Evolutionary conservation across 2,797 vertebrate species (phyloP).

Genomic region (Anisognathus igniventris): DNA sequence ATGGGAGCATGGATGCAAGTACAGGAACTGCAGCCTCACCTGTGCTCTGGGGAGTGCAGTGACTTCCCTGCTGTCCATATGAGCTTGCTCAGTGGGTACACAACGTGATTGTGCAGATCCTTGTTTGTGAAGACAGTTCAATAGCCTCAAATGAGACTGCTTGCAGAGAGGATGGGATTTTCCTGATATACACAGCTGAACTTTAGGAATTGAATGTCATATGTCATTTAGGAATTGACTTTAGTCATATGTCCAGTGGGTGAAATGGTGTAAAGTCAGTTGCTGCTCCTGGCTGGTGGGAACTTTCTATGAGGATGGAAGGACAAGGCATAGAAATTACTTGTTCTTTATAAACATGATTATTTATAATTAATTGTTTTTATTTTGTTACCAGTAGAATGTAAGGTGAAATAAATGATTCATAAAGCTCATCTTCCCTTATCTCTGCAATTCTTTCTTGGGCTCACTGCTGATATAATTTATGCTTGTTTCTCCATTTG

Average conservation of each 20-base stretch:
- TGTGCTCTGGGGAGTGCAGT: not conserved
- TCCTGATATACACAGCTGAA: not conserved
- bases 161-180: not conserved
- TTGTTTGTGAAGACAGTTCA: not conserved
- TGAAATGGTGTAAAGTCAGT: not conserved
- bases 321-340: not conserved
- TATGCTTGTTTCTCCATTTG: not conserved
- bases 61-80: rapidly evolving
- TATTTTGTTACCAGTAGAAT: not conserved
- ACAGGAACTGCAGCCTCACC: not conserved
- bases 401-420: not conserved
- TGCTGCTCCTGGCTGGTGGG: not conserved
- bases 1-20: not conserved
- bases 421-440: not conserved
- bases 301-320: not conserved
- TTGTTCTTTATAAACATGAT: not conserved
- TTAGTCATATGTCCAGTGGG: no score
- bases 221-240: no score
- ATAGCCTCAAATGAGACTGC: not conserved
- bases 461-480: not conserved
- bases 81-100: not conserved
- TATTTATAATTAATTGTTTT: not conserved
- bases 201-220: not conserved
- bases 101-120: not conserved
- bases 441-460: not conserved